Conservation (phyloP, 2,113 vertebrate genomes). For the Ramphastos sulfuratus region DNA sequence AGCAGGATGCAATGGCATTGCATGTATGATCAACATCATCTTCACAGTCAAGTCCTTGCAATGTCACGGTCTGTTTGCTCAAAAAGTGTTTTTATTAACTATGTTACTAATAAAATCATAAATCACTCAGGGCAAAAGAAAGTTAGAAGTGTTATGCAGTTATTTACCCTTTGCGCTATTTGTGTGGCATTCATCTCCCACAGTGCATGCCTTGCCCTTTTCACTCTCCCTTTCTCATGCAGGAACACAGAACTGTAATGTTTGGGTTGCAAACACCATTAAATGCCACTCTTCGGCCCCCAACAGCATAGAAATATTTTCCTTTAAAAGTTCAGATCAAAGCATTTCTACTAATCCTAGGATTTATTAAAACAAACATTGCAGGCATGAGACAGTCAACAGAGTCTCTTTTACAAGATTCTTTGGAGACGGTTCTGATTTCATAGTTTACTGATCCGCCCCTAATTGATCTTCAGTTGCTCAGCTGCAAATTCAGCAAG, state of each 20-base stretch:
- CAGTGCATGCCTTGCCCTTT: constrained; percentile 32
- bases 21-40: neutral
- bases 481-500: constrained; percentile 53
- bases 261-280: constrained; percentile 64
- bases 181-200: constrained; percentile 48
- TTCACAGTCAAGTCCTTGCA: constrained; percentile 23
- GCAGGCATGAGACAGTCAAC: constrained; percentile 55
- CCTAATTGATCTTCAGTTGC: constrained; percentile 56
- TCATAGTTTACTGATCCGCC: constrained; percentile 48
- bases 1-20: neutral
- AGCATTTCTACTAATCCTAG: constrained; percentile 66
- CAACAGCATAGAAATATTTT: constrained; percentile 67
- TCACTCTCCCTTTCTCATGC: constrained; percentile 50
- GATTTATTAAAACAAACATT: constrained; percentile 66
- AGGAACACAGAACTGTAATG: constrained; percentile 55
- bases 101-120: neutral
- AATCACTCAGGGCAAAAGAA: neutral
- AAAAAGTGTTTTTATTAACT: constrained; percentile 38
- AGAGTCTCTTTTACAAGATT: constrained; percentile 56
- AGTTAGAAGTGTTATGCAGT: constrained; percentile 28
- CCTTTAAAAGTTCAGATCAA: constrained; percentile 65
- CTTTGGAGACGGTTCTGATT: constrained; percentile 55
- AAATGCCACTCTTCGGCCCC: constrained; percentile 54
- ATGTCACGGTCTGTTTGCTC: constrained; percentile 10
- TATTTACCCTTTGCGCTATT: constrained; percentile 50